A percentile compares a stretch with the other conserved stretches of the same genome.
Evolutionary conservation across 2,888 invertebrate species (phyloP).

Genomic region (Danaus chrysippus): DNA sequence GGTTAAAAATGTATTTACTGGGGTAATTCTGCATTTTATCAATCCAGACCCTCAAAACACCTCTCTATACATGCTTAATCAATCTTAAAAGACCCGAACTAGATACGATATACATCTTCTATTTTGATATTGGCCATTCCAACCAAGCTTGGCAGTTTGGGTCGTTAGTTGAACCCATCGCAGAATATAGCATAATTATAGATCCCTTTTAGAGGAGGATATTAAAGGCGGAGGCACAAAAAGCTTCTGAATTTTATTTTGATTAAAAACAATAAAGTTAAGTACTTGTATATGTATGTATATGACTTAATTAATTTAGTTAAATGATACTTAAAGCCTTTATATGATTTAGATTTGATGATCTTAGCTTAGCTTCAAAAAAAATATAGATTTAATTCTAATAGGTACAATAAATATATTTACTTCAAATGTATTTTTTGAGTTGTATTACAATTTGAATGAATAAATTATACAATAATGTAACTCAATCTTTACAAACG

Average conservation of each 20-base stretch:
- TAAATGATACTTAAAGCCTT: too few relatives aligned
- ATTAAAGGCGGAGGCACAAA: not conserved
- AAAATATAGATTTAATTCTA: too few relatives aligned
- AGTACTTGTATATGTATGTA: too few relatives aligned
- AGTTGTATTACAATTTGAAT: too few relatives aligned
- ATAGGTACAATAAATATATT: too few relatives aligned
- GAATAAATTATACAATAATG: not conserved
- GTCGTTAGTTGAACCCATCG: slow-evolving; percentile 13
- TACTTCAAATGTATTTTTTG: too few relatives aligned
- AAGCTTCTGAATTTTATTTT: not conserved
- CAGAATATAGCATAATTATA: slow-evolving; percentile 16
- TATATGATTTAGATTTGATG: too few relatives aligned
- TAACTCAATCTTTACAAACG: slow-evolving; percentile 11
- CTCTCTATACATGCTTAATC: not conserved
- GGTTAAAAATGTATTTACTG: too few relatives aligned
- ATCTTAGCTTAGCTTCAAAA: too few relatives aligned
- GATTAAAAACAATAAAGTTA: too few relatives aligned
- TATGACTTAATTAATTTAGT: too few relatives aligned
- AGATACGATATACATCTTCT: slow-evolving; percentile 13
- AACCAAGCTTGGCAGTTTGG: slow-evolving; percentile 9
- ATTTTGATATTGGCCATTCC: slow-evolving; percentile 21
- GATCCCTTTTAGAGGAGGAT: slow-evolving; percentile 17
- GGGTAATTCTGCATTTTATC: too few relatives aligned
- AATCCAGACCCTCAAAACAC: not conserved
- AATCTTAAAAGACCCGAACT: not conserved